Conservation (phyloP, 2,113 vertebrate genomes). For the Syrrhaptes paradoxus region DNA sequence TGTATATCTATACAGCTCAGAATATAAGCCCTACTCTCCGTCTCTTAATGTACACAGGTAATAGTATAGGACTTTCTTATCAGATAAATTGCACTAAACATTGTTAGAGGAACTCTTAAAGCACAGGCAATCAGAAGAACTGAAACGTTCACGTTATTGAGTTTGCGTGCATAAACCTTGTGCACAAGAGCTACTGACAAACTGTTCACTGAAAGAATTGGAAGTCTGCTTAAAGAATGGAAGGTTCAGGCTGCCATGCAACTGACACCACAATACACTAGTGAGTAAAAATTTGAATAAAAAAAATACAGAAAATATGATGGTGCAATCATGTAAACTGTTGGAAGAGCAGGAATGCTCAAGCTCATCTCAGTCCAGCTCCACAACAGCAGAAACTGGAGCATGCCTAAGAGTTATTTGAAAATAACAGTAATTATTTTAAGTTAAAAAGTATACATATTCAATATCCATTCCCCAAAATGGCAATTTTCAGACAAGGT, state of each 20-base stretch:
- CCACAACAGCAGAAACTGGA: background rate
- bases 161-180: background rate
- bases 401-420: background rate
- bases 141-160: background rate
- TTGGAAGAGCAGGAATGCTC: background rate
- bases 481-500: background rate
- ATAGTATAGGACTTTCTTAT: background rate
- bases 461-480: background rate
- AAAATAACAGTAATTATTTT: background rate
- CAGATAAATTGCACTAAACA: background rate
- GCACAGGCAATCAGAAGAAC: background rate
- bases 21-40: background rate
- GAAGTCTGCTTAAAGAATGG: background rate
- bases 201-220: background rate
- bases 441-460: background rate
- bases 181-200: background rate
- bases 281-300: background rate
- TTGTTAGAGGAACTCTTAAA: background rate
- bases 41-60: background rate
- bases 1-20: background rate
- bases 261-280: background rate
- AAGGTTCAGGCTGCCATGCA: background rate
- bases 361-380: background rate
- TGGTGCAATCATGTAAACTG: background rate
- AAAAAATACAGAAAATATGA: background rate